A percentile compares a stretch with the other conserved stretches of the same genome.
phyloP scores from a whole-genome alignment of 1,140 invertebrate species.

The Aporrectodea caliginosa region DNA sequence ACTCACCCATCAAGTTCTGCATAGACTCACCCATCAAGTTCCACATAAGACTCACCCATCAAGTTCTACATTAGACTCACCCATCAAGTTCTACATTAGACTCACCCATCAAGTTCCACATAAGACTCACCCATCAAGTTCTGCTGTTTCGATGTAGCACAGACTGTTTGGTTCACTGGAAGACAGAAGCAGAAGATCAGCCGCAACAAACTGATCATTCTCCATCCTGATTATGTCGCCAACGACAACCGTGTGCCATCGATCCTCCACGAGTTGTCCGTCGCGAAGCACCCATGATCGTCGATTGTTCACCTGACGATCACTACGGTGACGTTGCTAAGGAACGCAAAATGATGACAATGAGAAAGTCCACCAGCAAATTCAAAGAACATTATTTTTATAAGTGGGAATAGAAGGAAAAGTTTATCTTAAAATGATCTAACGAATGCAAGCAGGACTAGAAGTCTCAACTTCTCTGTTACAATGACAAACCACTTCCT shows the following conservation, averaged over 20 bases:
- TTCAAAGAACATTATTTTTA: too few relatives aligned
- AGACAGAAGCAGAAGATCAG: conserved; percentile 80
- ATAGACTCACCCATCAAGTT: not conserved
- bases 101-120: not conserved
- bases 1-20: not conserved
- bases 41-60: conserved; percentile 45
- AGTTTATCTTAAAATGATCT: too few relatives aligned
- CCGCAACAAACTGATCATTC: conserved; percentile 57
- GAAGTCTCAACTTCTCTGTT: too few relatives aligned
- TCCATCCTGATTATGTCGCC: conserved; percentile 89
- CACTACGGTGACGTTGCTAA: conserved; percentile 53
- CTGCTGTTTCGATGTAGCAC: conserved; percentile 59
- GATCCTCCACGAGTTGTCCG: conserved; percentile 75
- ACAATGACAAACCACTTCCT: too few relatives aligned
- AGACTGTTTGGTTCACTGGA: conserved; percentile 57
- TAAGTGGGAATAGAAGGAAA: too few relatives aligned
- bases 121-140: conserved; percentile 53
- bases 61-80: conserved; percentile 47
- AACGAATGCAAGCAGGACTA: too few relatives aligned
- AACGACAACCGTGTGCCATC: conserved; percentile 80
- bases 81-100: not conserved
- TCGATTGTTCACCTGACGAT: conserved; percentile 53
- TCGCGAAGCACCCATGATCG: conserved; percentile 57
- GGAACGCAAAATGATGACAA: too few relatives aligned
- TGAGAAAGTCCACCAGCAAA: too few relatives aligned